Evolutionary conservation across 2,888 invertebrate genomes (phyloP).

Genomic region (Tachina grossa): DNA sequence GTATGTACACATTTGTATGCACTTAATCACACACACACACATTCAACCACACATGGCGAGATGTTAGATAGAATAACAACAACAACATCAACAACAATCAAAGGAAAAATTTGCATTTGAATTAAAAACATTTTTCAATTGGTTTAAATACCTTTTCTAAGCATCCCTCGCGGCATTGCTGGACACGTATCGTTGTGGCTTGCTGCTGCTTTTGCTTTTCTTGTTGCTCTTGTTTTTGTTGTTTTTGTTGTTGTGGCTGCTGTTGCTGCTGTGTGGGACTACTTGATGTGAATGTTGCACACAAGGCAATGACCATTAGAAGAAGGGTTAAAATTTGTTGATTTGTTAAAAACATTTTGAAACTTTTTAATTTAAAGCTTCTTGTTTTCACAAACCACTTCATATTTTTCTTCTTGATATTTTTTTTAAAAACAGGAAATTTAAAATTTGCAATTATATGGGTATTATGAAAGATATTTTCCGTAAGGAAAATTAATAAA

Average conservation of each 20-base stretch:
- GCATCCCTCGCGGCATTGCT: conserved; percentile 79
- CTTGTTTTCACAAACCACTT: conserved; percentile 59
- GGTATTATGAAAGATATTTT: background rate
- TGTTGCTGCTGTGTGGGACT: conserved; percentile 68
- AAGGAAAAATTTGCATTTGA: conserved; percentile 40
- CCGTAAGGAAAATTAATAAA: background rate
- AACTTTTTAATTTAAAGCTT: conserved; percentile 52
- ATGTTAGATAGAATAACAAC: conserved; percentile 20
- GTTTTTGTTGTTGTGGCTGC: conserved; percentile 57
- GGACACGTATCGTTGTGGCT: conserved; percentile 74
- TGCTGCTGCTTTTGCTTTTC: conserved; percentile 57
- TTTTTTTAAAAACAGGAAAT: conserved; percentile 6
- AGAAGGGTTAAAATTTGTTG: conserved; percentile 71
- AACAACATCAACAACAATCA: conserved; percentile 8
- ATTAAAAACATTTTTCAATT: conserved; percentile 63
- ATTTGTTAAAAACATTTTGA: conserved; percentile 65
- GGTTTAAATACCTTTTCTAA: conserved; percentile 77
- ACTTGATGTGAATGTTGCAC: conserved; percentile 68
- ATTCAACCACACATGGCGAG: background rate
- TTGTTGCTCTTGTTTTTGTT: conserved; percentile 39
- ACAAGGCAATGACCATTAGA: conserved; percentile 69
- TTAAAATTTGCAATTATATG: conserved; percentile 1
- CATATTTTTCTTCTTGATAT: conserved; percentile 53
- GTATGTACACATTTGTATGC: conserved; percentile 6
- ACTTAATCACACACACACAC: background rate